Evolutionary conservation across 2,888 invertebrate species (phyloP).

Genomic region (Hypomecis atomaria): DNA sequence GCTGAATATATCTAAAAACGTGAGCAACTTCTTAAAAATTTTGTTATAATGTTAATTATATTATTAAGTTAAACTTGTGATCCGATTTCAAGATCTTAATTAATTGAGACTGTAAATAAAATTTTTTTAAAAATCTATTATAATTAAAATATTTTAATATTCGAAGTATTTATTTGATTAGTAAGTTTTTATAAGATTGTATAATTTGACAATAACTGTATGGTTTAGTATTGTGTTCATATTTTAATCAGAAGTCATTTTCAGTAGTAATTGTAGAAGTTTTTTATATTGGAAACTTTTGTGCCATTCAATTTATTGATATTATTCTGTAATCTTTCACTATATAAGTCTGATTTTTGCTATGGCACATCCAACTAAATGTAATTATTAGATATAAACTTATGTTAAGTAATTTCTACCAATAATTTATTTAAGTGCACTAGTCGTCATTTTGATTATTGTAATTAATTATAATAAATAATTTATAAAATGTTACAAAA

Average conservation of each 20-base stretch:
- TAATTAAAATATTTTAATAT: slow-evolving; percentile 22
- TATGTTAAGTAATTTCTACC: slow-evolving; percentile 39
- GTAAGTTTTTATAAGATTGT: slow-evolving; percentile 41
- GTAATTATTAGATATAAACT: slow-evolving; percentile 22
- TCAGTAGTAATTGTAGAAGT: slow-evolving; percentile 21
- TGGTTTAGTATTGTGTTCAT: slow-evolving; percentile 35
- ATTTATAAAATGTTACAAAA: slow-evolving; percentile 53
- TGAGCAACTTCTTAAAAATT: slow-evolving; percentile 10
- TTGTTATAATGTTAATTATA: not conserved
- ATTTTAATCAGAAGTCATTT: slow-evolving; percentile 23
- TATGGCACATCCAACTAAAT: slow-evolving; percentile 35
- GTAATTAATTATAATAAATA: slow-evolving; percentile 42
- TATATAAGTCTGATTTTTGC: slow-evolving; percentile 47
- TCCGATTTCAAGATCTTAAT: slow-evolving; percentile 40
- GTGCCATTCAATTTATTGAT: slow-evolving; percentile 39
- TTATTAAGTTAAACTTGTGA: slow-evolving; percentile 15
- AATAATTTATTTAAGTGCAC: slow-evolving; percentile 46
- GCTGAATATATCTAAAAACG: not conserved
- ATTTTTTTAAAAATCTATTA: slow-evolving; percentile 15
- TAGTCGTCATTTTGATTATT: slow-evolving; percentile 51
- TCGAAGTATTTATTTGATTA: slow-evolving; percentile 34
- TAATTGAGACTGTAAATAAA: slow-evolving; percentile 63
- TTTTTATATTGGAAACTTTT: slow-evolving; percentile 22
- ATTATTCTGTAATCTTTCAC: slow-evolving; percentile 32
- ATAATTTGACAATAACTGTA: slow-evolving; percentile 37